Evolutionary conservation across 1,140 invertebrate species (phyloP), one percentile per base, ranked within the genome.

Genomic region (Heliconius nattereri): DNA sequence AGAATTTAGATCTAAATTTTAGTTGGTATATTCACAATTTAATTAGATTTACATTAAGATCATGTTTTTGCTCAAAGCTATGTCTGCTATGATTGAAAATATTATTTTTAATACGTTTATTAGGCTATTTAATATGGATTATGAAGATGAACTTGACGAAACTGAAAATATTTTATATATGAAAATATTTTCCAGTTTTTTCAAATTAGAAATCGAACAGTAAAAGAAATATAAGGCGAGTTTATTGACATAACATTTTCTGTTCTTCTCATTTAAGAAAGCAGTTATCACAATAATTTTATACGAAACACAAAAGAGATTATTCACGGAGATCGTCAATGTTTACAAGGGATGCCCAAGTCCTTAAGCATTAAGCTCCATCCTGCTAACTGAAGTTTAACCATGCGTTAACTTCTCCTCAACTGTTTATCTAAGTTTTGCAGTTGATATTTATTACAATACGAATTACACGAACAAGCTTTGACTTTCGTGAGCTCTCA

Each of bases 401-500:
- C 54, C 54, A 75, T 74, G 73, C 74, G 74, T 75, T 75, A 75
- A 75, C 29, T 60, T 66, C 19, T 57, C 13, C 49, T 60, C 52
- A 29, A 66, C 54, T 66, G 74, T 75, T 75, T 75, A 75, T 75
- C 74, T 75, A 75, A 75, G 49, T 75, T 66, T 66, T 23, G 11
- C 54, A 75, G 60, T 60, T 75, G 60, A 60, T 66, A 66, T 26
- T 37, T 75, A 40, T 75, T 23, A 37, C 32, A 37, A 60, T 35
- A 37, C 60, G 35, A 60, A n/a, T 35, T 66, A 35, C n/a, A 60
- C 37, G 40, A 75, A 26, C 74, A 75, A 75, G 54, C 52, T 32
- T 75, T 40, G 71, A 60, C 29, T 75, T 40, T 11, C 26, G 11
- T 7, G n/a, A 66, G 8, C 6, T n/a, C 26, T 26, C 26, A 66